Base-by-base conservation (phyloP, 1,140 invertebrate genomes). In the Drosophila trapezifrons region DNA sequence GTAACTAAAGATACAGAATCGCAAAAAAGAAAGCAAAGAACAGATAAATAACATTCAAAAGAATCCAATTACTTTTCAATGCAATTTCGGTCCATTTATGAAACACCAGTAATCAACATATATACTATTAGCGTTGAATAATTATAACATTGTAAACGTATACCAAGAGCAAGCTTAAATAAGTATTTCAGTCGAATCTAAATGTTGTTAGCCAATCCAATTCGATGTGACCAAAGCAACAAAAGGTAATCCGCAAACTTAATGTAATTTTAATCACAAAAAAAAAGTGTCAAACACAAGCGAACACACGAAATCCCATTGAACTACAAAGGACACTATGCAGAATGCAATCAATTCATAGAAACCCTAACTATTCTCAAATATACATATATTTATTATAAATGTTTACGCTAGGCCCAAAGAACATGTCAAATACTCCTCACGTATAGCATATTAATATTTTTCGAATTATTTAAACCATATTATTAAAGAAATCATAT, bases 61-160 rank as follows among this genome's bases (percentile, higher is more conserved):
- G 78, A 78, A 81, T 62, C 57, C 59, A 82, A 84, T 85, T 86
- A 80, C 76, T 78, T 87, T 82, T 67, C 67, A 77, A 80, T 78
- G 84, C 74, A 89, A 84, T 87, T 79, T 87, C 80, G 84, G 84
- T 87, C 84, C 83, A 86, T 86, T 85, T 63, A 86, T 72, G 52
- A 82, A 86, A 86, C 83, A 86, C 78, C 80, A 89, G 69, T 83
- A 79, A 83, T 72, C 65, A 78, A 81, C 70, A 20, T 35, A 52
- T 35, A 51, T 32, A 29, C 17, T 79, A 76, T 76, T 80, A 89
- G 76, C 66, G 58, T 55, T 45, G 76, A 69, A 81, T 57, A 59
- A 70, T 22, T 78, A 78, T 78, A 65, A 67, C 63, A 84, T 78
- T 89, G 84, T 84, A 69, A 89, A 80, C 76, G 71, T 70, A 64